Base-by-base conservation (phyloP, 53 echinoderm and acorn worm genomes). In the Glandiceps talaboti region DNA sequence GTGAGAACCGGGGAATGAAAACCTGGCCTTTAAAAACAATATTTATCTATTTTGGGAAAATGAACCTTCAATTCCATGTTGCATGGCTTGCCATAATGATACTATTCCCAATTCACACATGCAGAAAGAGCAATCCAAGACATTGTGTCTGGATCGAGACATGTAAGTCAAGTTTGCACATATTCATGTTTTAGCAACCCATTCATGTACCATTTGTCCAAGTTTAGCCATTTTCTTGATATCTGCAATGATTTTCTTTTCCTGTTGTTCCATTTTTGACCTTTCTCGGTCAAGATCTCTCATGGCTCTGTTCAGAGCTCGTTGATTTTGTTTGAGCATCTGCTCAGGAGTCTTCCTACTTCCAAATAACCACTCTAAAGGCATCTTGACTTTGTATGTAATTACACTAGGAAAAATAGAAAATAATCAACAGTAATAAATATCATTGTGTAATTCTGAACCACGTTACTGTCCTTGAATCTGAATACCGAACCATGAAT, bases 191-290 rank as follows among this genome's bases (percentile, higher is more conserved):
- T n/a, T 28, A 10, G 26, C 10, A n/a, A 1, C 1, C 1, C 64
- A 45, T 30, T 0, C 30, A 29, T 82, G 31, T 84, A 97, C 99
- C 99, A 97, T 97, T 74, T 97, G 93, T n/a, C 99, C 99, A 27
- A 84, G 89, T 76, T 97, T 97, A 30, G 99, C 99, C 89, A 91
- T 91, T 82, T 97, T 97, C 83, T 97, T 97, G 83, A 97, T 97
- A 75, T 97, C 99, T 27, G 99, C 99, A 20, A 97, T 97, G 77
- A 97, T 87, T 75, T 89, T 97, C 80, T 97, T 93, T 82, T 93
- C 99, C 75, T 97, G 99, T 28, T 84, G 83, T 79, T 97, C 99
- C 86, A 97, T 85, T 32, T 89, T 85, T 14, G 82, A 27, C 77
- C 86, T 87, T 85, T 97, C 99, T 73, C 93, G 72, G 79, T 97